A percentile compares a stretch with the other conserved stretches of the same genome.
phyloP scores from a whole-genome alignment of 2,113 vertebrate genomes.

The Mustela lutreola region DNA sequence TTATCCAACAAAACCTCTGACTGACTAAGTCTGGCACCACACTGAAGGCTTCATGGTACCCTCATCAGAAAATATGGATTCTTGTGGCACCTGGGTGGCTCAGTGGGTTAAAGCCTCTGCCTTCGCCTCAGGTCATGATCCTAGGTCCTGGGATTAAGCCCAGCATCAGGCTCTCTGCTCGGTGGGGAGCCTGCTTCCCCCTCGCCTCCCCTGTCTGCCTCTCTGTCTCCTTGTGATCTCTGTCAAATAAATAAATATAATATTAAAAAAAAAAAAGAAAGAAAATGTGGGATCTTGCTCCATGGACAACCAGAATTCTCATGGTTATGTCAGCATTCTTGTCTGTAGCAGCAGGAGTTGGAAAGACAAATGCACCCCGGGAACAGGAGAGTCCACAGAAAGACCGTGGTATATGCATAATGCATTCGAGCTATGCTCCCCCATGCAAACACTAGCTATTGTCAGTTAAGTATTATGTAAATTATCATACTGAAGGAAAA shows the following conservation, averaged over 20 bases:
- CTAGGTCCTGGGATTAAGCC: no score
- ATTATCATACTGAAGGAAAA: slow-evolving; percentile 44
- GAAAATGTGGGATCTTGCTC: not conserved
- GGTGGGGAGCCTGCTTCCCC: no score
- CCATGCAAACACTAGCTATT: slow-evolving; percentile 78
- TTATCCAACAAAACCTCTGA: not conserved
- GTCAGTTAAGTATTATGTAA: slow-evolving; percentile 74
- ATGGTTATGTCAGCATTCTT: not conserved
- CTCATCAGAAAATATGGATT: not conserved
- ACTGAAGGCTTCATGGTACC: not conserved
- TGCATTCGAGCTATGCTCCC: slow-evolving; percentile 77
- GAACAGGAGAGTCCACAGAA: not conserved
- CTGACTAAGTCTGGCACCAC: not conserved
- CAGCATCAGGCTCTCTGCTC: no score
- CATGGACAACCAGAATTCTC: not conserved
- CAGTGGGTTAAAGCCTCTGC: no score
- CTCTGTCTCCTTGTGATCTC: no score
- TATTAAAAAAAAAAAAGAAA: no score
- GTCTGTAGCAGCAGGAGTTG: not conserved
- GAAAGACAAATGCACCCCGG: not conserved
- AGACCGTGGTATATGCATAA: no score
- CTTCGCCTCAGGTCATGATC: no score
- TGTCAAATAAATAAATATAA: no score
- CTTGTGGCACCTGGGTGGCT: no score
- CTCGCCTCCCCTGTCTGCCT: no score